These are phyloP conservation scores for Dasypogon diadema DNA, from an alignment of 2,888 invertebrate species.

Conservation along the genomic window DNA sequence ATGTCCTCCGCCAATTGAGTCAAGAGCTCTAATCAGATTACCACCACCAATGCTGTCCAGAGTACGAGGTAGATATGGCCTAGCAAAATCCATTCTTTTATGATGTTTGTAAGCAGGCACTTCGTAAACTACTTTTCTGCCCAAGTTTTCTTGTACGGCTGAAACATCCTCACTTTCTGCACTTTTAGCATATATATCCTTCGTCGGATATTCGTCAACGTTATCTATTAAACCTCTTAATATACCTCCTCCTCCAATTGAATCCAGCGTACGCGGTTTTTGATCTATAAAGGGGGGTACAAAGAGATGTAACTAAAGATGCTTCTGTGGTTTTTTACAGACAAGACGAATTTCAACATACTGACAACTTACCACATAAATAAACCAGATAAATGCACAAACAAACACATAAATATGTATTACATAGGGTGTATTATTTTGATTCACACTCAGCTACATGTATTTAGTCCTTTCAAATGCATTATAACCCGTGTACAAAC, in stretches of 20 bases:
- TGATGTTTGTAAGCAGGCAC: not conserved
- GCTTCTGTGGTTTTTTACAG: not conserved
- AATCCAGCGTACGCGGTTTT: constrained; percentile 52
- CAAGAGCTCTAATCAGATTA: constrained; percentile 53
- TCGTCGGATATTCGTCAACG: not conserved
- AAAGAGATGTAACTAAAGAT: constrained; percentile 3
- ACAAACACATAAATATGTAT: not conserved
- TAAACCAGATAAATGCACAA: constrained; percentile 23
- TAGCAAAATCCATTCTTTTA: not conserved
- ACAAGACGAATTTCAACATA: constrained; percentile 12
- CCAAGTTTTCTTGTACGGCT: not conserved
- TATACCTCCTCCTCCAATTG: constrained; percentile 54
- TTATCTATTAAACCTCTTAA: constrained; percentile 37
- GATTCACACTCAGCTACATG: not conserved
- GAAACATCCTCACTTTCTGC: constrained; percentile 2
- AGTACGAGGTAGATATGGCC: constrained; percentile 37
- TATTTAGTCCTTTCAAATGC: not conserved
- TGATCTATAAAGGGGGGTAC: constrained; percentile 9
- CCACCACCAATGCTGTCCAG: constrained; percentile 55
- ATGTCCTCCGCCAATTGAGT: constrained; percentile 58
- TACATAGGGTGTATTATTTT: not conserved
- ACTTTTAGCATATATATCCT: not conserved
- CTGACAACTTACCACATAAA: constrained; percentile 50
- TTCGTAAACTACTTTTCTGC: not conserved
- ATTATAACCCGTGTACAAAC: not conserved